Base-by-base conservation (phyloP, 2,113 vertebrate genomes). In the Lagopus muta region DNA sequence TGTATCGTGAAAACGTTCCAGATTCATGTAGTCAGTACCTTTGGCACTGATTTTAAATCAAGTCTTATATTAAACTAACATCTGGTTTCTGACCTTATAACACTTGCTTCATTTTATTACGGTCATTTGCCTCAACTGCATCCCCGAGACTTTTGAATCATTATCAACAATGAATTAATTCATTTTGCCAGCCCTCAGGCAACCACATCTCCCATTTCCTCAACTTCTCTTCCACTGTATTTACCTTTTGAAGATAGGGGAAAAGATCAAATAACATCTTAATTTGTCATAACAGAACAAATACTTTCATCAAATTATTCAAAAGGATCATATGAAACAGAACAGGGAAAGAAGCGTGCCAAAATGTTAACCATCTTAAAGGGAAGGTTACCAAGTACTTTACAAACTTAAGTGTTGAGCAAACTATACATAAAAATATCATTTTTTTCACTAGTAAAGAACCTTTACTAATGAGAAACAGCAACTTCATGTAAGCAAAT, bases 11-110 rank as follows among this genome's bases (percentile, higher is more conserved):
- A 88, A 83, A 88, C 20, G 6, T 58, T 94, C 62, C 79, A 94
- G 82, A 67, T 90, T 90, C 24, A 88, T 45, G 78, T 40, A 76
- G 82, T 65, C 61, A 74, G 72, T 89, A 61, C 20, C 91, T 90
- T 65, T 94, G 88, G 90, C 90, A 95, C 15, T 57, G 40, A 81
- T 86, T 92, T 88, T 65, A 91, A 94, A 82, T 66, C 4, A 7
- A 43, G 72, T 54, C 61, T 74, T 91, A 93, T 65, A 82, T 88
- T 89, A 94, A 90, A 48, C 69, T 88, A 96, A 90, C 96, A 96
- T 96, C 93, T 95, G 93, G 74, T 92, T 96, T 92, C 80, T 93
- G 95, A 96, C 88, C 93, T 96, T 78, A 3, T 22, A 94, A 82
- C 76, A 93, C 82, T 88, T 10, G 1, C 57, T 90, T 72, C 82